phyloP scores from a whole-genome alignment of 2,888 invertebrate species.

The Philaethria dido region DNA sequence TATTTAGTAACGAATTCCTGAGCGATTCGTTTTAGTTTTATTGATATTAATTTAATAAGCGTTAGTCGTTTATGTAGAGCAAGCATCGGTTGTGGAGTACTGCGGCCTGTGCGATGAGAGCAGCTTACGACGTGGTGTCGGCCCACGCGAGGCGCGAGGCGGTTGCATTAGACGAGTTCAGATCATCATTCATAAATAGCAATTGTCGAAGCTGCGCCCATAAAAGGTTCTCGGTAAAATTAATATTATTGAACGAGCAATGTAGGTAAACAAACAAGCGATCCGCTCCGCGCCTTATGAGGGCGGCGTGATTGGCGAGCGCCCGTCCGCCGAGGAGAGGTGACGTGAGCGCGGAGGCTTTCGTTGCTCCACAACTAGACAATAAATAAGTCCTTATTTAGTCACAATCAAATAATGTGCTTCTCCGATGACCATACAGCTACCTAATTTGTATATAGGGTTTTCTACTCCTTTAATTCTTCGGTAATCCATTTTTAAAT shows the following conservation, averaged over 20 bases:
- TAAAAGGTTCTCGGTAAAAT: conserved; percentile 31
- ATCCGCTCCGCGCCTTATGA: conserved; percentile 50
- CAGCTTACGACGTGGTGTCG: neutral
- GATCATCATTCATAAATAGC: conserved; percentile 26
- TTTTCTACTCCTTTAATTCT: too few species aligned
- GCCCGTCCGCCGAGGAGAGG: too few species aligned
- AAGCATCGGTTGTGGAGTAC: neutral
- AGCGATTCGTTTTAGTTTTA: conserved; percentile 26
- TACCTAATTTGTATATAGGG: neutral
- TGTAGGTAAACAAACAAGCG: conserved; percentile 46
- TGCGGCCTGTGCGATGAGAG: too few species aligned
- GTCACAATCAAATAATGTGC: conserved; percentile 41
- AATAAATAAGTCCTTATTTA: conserved; percentile 54
- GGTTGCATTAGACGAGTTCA: conserved; percentile 8
- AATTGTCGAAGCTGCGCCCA: conserved; percentile 1
- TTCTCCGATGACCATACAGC: neutral
- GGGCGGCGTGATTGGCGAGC: conserved; percentile 44
- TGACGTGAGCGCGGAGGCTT: conserved; percentile 56
- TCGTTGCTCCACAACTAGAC: conserved; percentile 46
- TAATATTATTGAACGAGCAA: conserved; percentile 40
- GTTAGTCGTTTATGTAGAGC: neutral
- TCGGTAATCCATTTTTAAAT: too few species aligned
- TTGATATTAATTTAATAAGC: neutral
- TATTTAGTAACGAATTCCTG: conserved; percentile 16
- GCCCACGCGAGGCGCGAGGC: neutral